Percentiles rank a stretch among this genome's conserved stretches.
These are phyloP conservation scores for Pollicipes pollicipes DNA, from an alignment of 1,140 invertebrate species.

Conservation along the genomic window DNA sequence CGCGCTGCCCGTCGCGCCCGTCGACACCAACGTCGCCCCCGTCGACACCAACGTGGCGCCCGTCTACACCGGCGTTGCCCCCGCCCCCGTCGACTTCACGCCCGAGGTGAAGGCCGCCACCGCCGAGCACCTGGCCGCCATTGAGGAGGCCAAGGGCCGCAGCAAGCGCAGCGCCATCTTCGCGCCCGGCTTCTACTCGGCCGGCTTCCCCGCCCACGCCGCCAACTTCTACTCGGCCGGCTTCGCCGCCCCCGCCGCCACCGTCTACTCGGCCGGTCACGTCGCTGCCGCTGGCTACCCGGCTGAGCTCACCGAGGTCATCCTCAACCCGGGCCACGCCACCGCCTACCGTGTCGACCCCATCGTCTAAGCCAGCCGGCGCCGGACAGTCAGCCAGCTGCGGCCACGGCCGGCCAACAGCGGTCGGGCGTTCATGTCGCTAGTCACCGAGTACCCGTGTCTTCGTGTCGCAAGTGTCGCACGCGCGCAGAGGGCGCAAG, in stretches of 20 bases:
- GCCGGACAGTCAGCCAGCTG: no score
- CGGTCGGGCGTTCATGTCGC: background rate
- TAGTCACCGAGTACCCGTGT: background rate
- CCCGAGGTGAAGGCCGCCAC: slow-evolving; percentile 12
- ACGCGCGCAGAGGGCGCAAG: background rate
- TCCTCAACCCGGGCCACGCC: slow-evolving; percentile 28
- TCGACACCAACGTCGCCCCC: slow-evolving; percentile 9
- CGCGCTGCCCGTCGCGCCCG: slow-evolving; percentile 11
- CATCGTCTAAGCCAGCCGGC: background rate
- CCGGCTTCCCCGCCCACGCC: background rate
- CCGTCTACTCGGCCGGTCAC: slow-evolving; percentile 21
- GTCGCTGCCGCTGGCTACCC: slow-evolving; percentile 17
- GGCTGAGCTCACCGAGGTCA: slow-evolving; percentile 28
- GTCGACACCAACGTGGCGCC: slow-evolving; percentile 21
- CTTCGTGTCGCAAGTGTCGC: no score
- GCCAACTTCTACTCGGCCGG: background rate
- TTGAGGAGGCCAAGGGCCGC: slow-evolving; percentile 12
- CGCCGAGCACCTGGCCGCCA: slow-evolving; percentile 11
- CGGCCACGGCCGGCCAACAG: no score
- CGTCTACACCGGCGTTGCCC: slow-evolving; percentile 10
- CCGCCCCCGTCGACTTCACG: slow-evolving; percentile 6
- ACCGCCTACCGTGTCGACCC: slow-evolving; percentile 23
- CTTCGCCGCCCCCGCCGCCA: slow-evolving; percentile 9
- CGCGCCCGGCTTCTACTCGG: background rate
- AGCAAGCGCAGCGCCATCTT: background rate